A percentile compares a stretch with the other conserved stretches of the same genome.
phyloP scores from a whole-genome alignment of 2,888 invertebrate species.

The Xanthorhoe designata region DNA sequence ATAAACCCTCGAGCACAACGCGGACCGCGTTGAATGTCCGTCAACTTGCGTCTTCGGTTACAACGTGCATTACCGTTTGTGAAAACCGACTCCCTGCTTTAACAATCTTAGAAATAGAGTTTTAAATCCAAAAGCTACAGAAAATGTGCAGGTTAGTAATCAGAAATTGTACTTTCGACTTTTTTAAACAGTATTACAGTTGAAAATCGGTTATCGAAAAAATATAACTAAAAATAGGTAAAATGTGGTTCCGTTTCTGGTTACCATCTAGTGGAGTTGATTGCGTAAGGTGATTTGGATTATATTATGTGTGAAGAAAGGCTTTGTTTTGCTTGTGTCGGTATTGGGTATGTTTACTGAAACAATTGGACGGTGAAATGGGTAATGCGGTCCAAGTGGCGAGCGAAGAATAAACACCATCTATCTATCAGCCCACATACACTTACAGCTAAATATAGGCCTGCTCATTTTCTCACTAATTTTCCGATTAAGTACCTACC shows the following conservation, averaged over 20 bases:
- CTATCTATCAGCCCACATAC: no score
- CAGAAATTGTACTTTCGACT: conserved; percentile 8
- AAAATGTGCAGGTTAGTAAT: conserved; percentile 1
- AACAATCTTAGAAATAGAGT: conserved; percentile 15
- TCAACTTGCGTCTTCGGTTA: conserved; percentile 37
- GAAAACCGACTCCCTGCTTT: conserved; percentile 13
- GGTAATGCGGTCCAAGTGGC: conserved; percentile 31
- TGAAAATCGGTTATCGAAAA: conserved; percentile 28
- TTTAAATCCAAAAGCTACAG: conserved; percentile 2
- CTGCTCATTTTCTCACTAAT: no score
- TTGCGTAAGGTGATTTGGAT: conserved; percentile 30
- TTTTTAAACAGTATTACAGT: conserved; percentile 15
- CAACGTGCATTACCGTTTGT: conserved; percentile 16
- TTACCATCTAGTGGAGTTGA: conserved; percentile 45
- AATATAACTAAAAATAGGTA: conserved; percentile 45
- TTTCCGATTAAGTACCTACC: no score
- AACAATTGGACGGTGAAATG: conserved; percentile 45
- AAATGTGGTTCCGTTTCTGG: conserved; percentile 51
- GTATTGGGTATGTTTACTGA: conserved; percentile 32
- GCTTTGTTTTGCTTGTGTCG: conserved; percentile 36
- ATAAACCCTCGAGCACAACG: conserved; percentile 30
- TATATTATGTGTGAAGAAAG: conserved; percentile 28
- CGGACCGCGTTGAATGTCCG: conserved; percentile 26
- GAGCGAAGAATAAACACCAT: neutral
- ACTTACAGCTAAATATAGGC: no score